Conservation (phyloP, 2,113 vertebrate species). For the Colaptes auratus region DNA sequence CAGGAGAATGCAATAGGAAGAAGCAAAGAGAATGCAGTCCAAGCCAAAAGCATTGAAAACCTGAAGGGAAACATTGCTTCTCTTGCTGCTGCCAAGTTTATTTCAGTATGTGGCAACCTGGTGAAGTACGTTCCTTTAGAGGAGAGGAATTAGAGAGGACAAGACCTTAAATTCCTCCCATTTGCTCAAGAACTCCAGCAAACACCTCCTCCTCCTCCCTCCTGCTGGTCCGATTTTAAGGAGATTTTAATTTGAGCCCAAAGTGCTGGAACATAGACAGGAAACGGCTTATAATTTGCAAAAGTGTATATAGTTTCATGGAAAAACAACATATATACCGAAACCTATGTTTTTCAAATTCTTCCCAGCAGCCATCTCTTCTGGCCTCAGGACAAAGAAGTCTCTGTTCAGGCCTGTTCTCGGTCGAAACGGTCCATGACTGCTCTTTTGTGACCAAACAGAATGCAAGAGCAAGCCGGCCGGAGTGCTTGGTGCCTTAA, state of each 20-base stretch:
- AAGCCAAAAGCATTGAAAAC: conserved; percentile 55
- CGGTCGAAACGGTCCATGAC: conserved; percentile 36
- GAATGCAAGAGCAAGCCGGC: conserved; percentile 48
- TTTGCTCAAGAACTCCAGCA: conserved; percentile 49
- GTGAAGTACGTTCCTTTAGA: conserved; percentile 58
- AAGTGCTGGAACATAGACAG: conserved; percentile 63
- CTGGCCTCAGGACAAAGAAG: conserved; percentile 75
- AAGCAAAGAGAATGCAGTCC: conserved; percentile 24
- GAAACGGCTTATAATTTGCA: conserved; percentile 68
- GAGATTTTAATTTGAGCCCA: conserved; percentile 66
- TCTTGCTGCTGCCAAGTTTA: conserved; percentile 45
- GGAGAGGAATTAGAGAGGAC: conserved; percentile 59
- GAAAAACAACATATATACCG: conserved; percentile 64
- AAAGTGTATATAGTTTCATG: conserved; percentile 60
- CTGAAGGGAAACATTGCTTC: conserved; percentile 43
- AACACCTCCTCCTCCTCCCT: conserved; percentile 53
- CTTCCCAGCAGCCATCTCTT: conserved; percentile 67
- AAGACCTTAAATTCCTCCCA: conserved; percentile 59
- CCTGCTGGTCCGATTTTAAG: conserved; percentile 62
- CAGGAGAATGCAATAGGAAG: conserved; percentile 48
- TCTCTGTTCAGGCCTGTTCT: conserved; percentile 66
- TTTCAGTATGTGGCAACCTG: conserved; percentile 62
- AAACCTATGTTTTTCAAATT: conserved; percentile 66
- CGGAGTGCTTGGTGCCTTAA: conserved; percentile 35
- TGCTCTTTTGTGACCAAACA: conserved; percentile 75